Conservation (phyloP, 2,113 vertebrate species). For the Coracopsis vasa region DNA sequence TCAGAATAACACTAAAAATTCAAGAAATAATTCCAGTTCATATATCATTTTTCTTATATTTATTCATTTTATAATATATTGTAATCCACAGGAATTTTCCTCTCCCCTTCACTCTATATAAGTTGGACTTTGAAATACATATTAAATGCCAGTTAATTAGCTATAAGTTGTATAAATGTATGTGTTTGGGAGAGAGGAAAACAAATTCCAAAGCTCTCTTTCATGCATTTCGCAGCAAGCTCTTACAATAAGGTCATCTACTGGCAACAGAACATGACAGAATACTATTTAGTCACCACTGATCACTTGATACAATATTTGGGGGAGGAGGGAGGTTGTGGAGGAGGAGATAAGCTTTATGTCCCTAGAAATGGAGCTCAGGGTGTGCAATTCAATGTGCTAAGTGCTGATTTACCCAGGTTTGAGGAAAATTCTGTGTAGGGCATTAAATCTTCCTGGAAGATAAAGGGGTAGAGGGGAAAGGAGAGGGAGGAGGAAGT, state of each 20-base stretch:
- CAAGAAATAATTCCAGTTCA: neutral
- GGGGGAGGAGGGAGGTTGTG: neutral
- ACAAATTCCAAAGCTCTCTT: neutral
- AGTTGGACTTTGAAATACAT: neutral
- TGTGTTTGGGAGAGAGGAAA: neutral
- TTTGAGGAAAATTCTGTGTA: neutral
- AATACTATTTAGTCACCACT: neutral
- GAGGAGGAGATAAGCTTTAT: neutral
- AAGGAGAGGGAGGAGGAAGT: neutral
- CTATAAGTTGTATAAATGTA: neutral
- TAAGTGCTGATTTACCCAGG: neutral
- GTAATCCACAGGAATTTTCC: neutral
- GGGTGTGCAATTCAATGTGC: neutral
- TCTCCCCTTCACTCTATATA: neutral
- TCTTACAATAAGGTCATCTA: neutral
- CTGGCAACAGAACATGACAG: neutral
- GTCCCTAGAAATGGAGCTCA: neutral
- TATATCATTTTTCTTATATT: neutral
- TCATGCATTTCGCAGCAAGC: neutral
- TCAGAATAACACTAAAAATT: neutral
- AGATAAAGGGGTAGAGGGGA: neutral
- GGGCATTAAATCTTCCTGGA: neutral
- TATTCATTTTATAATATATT: neutral
- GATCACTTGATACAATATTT: neutral
- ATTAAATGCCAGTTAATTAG: neutral